phyloP scores from a whole-genome alignment of 2,113 vertebrate species.

The Myotis davidii region DNA sequence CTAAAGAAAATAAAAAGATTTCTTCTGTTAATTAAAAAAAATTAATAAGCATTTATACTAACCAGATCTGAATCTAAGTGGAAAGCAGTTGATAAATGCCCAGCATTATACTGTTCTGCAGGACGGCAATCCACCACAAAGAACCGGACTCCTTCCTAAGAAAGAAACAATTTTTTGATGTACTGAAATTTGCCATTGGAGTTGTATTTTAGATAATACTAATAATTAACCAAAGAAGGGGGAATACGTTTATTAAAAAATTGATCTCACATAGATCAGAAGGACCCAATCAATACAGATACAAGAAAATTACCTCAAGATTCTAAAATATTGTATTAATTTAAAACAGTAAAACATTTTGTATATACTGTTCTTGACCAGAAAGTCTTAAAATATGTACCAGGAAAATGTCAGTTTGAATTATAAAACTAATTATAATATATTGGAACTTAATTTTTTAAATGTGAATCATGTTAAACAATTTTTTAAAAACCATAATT shows the following conservation, averaged over 20 bases:
- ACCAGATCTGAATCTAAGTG: conserved; percentile 99
- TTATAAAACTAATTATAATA: not conserved
- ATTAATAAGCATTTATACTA: conserved; percentile 76
- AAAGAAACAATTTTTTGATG: conserved; percentile 59
- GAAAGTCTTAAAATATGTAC: conserved; percentile 33
- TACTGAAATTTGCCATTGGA: not conserved
- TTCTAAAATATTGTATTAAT: not conserved
- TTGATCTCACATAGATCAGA: not conserved
- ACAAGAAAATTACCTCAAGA: not conserved
- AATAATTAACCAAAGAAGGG: not conserved
- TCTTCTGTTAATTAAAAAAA: not conserved
- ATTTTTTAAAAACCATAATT: not conserved
- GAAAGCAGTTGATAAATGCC: conserved; percentile 98
- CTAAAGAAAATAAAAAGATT: conserved; percentile 6
- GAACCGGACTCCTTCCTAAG: conserved; percentile 96
- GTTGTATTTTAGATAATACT: conserved; percentile 23
- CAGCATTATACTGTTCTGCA: conserved; percentile 98
- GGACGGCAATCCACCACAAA: conserved; percentile 99
- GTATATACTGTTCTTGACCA: not conserved
- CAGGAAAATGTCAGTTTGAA: not conserved
- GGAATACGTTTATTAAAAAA: not conserved
- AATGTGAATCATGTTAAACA: not conserved
- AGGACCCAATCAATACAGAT: not conserved
- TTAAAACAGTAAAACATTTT: conserved; percentile 53
- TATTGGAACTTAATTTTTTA: not conserved